phyloP scores from a whole-genome alignment of 2,113 vertebrate species.

The Scortum barcoo region DNA sequence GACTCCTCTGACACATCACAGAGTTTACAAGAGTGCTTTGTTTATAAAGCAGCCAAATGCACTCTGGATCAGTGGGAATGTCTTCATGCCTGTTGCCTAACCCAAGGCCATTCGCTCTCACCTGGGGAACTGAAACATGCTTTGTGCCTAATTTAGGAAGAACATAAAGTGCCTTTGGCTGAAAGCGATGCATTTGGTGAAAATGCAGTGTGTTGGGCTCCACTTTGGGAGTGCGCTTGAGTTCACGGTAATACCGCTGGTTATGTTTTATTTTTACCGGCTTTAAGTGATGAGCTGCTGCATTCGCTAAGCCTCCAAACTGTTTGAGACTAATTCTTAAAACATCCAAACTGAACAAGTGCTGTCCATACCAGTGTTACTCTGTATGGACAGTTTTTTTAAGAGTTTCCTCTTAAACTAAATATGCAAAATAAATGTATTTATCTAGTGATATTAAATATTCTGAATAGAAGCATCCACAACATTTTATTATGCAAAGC shows the following conservation, averaged over 20 bases:
- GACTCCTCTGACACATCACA: constrained; percentile 9
- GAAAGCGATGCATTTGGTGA: constrained; percentile 7
- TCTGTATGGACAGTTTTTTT: not conserved
- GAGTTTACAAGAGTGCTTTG: constrained; percentile 35
- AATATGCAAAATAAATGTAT: not conserved
- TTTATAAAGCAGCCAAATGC: constrained; percentile 28
- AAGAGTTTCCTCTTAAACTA: not conserved
- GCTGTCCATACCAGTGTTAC: not conserved
- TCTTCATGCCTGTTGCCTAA: constrained; percentile 15
- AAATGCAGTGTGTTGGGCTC: constrained; percentile 1
- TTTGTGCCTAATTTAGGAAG: constrained; percentile 28
- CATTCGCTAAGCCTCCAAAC: not conserved
- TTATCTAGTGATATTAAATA: not conserved
- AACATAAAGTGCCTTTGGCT: constrained; percentile 14
- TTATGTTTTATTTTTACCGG: constrained; percentile 19
- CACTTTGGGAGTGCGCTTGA: constrained; percentile 21
- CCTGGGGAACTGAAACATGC: constrained; percentile 21
- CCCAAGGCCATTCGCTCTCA: constrained; percentile 19
- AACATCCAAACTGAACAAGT: not conserved
- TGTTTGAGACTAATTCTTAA: not conserved
- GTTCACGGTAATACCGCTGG: constrained; percentile 18
- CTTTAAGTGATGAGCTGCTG: not conserved
- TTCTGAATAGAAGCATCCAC: not conserved
- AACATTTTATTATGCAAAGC: not conserved
- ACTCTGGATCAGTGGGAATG: constrained; percentile 23